These are phyloP conservation scores for Diadegma fenestrale DNA, from an alignment of 2,888 invertebrate genomes.

Conservation along the genomic window DNA sequence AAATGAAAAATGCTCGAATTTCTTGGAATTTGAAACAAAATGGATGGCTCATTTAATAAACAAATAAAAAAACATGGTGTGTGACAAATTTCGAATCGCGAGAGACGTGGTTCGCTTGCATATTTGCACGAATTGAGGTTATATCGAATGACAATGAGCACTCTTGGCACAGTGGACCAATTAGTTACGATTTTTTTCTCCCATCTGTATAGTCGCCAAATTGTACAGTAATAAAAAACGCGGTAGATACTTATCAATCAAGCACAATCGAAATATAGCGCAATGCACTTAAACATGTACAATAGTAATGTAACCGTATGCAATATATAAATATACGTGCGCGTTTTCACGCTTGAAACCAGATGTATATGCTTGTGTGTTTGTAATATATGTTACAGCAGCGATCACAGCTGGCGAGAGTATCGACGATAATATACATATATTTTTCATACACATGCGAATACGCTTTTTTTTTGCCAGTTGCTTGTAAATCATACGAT, in stretches of 20 bases:
- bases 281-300: neutral
- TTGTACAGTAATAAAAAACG: slow-evolving; percentile 17
- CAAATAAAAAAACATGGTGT: neutral
- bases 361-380: neutral
- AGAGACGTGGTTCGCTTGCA: slow-evolving; percentile 11
- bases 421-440: slow-evolving; percentile 36
- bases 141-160: slow-evolving; percentile 60
- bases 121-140: slow-evolving; percentile 57
- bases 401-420: slow-evolving; percentile 49
- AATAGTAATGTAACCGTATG: neutral
- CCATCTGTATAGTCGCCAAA: neutral
- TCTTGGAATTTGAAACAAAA: neutral
- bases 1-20: neutral
- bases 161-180: slow-evolving; percentile 58
- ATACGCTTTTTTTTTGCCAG: neutral
- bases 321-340: neutral
- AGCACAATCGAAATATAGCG: slow-evolving; percentile 21
- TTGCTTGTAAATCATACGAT: slow-evolving; percentile 12
- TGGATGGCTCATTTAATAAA: neutral
- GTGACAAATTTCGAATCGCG: neutral
- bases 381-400: slow-evolving; percentile 20
- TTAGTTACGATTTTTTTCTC: slow-evolving; percentile 32
- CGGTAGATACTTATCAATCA: slow-evolving; percentile 24
- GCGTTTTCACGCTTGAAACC: neutral
- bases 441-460: neutral